phyloP scores from a whole-genome alignment of 2,797 vertebrate genomes.

The Clarias fuscus region DNA sequence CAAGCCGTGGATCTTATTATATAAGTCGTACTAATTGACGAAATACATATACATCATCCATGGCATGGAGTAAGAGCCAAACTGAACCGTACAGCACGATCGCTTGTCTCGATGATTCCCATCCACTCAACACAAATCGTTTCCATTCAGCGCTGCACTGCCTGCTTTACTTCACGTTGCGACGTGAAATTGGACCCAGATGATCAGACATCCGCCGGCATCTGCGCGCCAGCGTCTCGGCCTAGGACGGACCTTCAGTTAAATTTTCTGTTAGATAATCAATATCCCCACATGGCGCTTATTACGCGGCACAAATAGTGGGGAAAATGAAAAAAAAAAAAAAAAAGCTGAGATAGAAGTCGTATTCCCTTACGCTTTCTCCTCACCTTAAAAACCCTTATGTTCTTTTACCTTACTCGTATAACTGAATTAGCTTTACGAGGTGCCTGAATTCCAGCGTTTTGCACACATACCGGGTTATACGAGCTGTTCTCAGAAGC shows the following conservation, averaged over 20 bases:
- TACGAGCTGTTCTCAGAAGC: constrained; percentile 18
- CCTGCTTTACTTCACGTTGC: constrained; percentile 24
- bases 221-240: constrained; percentile 18
- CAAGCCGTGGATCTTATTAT: neutral
- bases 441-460: constrained; percentile 4
- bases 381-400: neutral
- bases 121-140: constrained; percentile 28
- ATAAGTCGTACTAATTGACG: neutral
- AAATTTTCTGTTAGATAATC: neutral
- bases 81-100: neutral
- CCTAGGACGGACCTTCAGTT: neutral
- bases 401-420: neutral
- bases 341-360: too few relatives aligned
- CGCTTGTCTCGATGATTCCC: neutral
- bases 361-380: neutral
- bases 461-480: neutral
- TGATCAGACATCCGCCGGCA: constrained; percentile 24
- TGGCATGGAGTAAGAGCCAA: neutral
- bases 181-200: constrained; percentile 26
- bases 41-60: neutral
- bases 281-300: neutral
- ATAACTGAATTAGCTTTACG: neutral
- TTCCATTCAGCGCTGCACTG: constrained; percentile 18
- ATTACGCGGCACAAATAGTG: neutral
- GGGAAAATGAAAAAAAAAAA: too few relatives aligned